Evolutionary conservation across 2,797 vertebrate species (phyloP).

Genomic region (Pygocentrus nattereri): DNA sequence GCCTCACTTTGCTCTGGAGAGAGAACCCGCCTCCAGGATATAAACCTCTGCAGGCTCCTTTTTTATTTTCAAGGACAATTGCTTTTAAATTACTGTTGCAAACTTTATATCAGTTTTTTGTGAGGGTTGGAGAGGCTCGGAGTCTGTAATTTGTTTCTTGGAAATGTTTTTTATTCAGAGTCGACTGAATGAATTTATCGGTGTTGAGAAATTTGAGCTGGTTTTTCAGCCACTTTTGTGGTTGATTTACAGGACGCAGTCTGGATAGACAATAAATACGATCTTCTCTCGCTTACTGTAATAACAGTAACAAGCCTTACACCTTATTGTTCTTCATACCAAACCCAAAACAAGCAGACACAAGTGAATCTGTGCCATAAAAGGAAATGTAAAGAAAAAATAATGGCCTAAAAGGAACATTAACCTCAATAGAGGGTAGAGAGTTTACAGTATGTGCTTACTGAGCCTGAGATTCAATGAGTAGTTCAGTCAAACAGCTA

Average conservation of each 20-base stretch:
- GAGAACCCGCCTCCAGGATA: conserved; percentile 19
- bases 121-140: not conserved
- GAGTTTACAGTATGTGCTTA: too few relatives aligned
- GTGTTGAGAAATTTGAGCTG: not conserved
- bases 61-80: conserved; percentile 33
- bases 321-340: not conserved
- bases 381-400: too few relatives aligned
- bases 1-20: conserved; percentile 49
- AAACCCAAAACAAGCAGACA: not conserved
- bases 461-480: too few relatives aligned
- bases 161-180: conserved; percentile 9
- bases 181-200: not conserved
- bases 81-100: conserved; percentile 36
- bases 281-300: not conserved
- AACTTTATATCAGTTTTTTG: conserved; percentile 22
- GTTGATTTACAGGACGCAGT: not conserved
- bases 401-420: too few relatives aligned
- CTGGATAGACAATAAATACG: not conserved
- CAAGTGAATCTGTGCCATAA: not conserved
- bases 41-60: conserved; percentile 23
- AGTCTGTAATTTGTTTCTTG: conserved; percentile 22
- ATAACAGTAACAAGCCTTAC: not conserved
- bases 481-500: too few relatives aligned
- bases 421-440: too few relatives aligned
- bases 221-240: not conserved